These are phyloP conservation scores for Tenebrio molitor DNA, from an alignment of 1,140 invertebrate genomes.

Conservation along the genomic window DNA sequence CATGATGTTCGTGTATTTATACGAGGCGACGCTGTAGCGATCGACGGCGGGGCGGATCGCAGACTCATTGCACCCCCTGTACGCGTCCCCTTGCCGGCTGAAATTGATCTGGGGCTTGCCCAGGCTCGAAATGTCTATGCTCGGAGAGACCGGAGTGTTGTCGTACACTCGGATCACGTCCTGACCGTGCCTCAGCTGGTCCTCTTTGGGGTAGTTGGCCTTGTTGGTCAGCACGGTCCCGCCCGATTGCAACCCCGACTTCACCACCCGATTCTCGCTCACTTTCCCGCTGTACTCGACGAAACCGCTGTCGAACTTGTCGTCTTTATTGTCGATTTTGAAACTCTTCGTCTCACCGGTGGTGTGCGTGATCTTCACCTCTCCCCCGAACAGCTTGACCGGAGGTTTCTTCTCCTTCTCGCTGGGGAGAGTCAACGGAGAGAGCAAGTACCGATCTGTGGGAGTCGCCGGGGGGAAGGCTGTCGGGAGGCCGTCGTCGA, in stretches of 20 bases:
- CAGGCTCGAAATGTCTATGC: conserved; percentile 55
- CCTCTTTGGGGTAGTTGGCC: conserved; percentile 49
- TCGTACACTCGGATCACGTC: conserved; percentile 62
- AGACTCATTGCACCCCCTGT: neutral
- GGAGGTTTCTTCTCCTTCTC: conserved; percentile 67
- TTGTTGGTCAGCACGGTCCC: conserved; percentile 76
- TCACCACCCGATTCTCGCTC: conserved; percentile 71
- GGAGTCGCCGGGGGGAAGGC: conserved; percentile 12
- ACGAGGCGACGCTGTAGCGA: conserved; percentile 5
- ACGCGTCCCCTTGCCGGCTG: conserved; percentile 3
- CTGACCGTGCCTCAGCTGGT: conserved; percentile 30
- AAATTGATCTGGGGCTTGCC: conserved; percentile 55
- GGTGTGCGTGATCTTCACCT: conserved; percentile 75
- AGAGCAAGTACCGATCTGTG: conserved; percentile 50
- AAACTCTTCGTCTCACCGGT: conserved; percentile 77
- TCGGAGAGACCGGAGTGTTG: conserved; percentile 53
- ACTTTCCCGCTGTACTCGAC: conserved; percentile 60
- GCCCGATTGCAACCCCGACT: conserved; percentile 80
- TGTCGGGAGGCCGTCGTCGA: conserved; percentile 58
- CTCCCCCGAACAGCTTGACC: conserved; percentile 82
- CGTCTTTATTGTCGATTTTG: conserved; percentile 74
- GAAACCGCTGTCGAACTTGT: conserved; percentile 54
- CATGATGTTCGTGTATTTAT: conserved; percentile 62
- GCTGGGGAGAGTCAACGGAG: conserved; percentile 54
- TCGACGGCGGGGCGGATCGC: neutral